Evolutionary conservation across 2,113 vertebrate genomes (phyloP).

Genomic region (Zosterops japonicus): DNA sequence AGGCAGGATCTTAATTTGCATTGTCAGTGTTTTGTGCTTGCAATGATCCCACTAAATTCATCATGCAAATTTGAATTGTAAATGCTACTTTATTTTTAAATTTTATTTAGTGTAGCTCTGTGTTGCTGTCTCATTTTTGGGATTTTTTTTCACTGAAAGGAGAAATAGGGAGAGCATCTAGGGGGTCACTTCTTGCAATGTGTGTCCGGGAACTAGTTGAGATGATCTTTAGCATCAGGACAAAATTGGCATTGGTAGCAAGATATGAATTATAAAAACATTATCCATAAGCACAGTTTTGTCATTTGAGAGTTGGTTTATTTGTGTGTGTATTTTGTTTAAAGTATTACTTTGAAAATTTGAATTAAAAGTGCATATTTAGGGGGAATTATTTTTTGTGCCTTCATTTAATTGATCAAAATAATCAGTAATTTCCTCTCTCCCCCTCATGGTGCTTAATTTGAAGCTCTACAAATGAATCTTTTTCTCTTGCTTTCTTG

Average conservation of each 20-base stretch:
- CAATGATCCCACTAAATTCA: background rate
- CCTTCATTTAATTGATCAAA: background rate
- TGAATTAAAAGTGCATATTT: background rate
- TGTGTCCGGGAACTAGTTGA: background rate
- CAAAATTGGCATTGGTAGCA: background rate
- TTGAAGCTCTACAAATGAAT: background rate
- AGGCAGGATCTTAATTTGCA: background rate
- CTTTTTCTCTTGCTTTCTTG: background rate
- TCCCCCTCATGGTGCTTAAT: background rate
- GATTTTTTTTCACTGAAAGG: background rate
- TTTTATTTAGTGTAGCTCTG: background rate
- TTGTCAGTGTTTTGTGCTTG: background rate
- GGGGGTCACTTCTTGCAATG: background rate
- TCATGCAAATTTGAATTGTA: background rate
- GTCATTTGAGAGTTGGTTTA: background rate
- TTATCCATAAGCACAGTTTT: background rate
- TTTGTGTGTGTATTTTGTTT: background rate
- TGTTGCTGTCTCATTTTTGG: background rate
- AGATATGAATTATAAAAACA: background rate
- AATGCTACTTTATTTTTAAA: background rate
- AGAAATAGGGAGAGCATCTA: background rate
- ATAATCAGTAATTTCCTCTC: background rate
- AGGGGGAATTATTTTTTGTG: background rate
- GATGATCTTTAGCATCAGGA: background rate
- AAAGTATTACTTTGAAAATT: background rate